Percentiles rank a stretch among this genome's conserved stretches.
phyloP scores from a whole-genome alignment of 1,140 invertebrate species.

The Bursaphelenchus mucronatus region DNA sequence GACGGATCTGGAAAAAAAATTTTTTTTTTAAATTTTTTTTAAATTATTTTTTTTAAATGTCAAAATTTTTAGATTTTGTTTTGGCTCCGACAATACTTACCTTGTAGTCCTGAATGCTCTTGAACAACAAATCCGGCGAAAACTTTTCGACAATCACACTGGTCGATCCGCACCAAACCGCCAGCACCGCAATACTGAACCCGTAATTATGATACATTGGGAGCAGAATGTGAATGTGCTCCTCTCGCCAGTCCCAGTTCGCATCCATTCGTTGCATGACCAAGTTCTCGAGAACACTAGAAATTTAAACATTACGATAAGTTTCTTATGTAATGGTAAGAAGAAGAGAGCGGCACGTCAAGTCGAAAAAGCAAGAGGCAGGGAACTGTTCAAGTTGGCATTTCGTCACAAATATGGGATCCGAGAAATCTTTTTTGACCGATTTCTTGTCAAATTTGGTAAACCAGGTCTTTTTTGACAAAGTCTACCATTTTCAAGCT shows the following conservation, averaged over 20 bases:
- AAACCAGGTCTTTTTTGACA: too few species aligned
- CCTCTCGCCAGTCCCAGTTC: slow-evolving; percentile 19
- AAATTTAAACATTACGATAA: slow-evolving; percentile 1
- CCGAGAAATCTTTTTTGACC: too few species aligned
- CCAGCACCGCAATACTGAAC: slow-evolving; percentile 63
- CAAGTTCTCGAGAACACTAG: slow-evolving; percentile 3
- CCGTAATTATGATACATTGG: slow-evolving; percentile 83
- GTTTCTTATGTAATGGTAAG: too few species aligned
- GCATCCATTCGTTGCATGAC: slow-evolving; percentile 20
- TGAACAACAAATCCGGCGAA: slow-evolving; percentile 69
- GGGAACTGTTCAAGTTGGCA: too few species aligned
- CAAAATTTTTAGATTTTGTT: too few species aligned
- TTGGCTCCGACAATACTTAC: slow-evolving; percentile 2
- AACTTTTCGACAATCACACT: slow-evolving; percentile 74
- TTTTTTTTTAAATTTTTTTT: too few species aligned
- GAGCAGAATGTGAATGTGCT: slow-evolving; percentile 65
- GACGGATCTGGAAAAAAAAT: slow-evolving; percentile 18
- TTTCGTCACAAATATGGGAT: too few species aligned
- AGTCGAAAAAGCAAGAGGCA: too few species aligned
- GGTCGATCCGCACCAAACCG: slow-evolving; percentile 67
- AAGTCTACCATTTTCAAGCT: too few species aligned
- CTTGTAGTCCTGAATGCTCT: slow-evolving; percentile 66
- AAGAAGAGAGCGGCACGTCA: too few species aligned
- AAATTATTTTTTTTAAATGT: too few species aligned
- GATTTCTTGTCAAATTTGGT: too few species aligned